phyloP scores from a whole-genome alignment of 1,140 invertebrate species.

The Telenomus remus region DNA sequence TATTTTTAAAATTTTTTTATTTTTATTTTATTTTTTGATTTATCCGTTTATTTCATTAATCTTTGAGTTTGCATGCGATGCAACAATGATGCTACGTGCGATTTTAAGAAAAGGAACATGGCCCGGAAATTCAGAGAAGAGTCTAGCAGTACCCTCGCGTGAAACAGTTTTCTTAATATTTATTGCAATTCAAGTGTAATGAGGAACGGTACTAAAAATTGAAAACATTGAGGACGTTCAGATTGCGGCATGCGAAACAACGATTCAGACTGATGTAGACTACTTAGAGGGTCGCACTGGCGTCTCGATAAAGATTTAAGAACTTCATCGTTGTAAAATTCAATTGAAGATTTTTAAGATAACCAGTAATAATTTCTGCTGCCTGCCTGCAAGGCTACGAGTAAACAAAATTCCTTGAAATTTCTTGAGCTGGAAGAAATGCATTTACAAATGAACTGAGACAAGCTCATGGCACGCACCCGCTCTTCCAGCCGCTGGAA shows the following conservation, averaged over 20 bases:
- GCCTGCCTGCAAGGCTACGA: neutral
- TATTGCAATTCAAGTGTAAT: conserved; percentile 15
- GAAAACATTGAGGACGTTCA: conserved; percentile 10
- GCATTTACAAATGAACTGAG: conserved; percentile 46
- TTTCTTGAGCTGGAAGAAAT: conserved; percentile 41
- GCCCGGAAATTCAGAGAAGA: conserved; percentile 28
- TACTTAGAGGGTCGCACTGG: too few relatives aligned
- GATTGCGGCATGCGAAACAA: neutral
- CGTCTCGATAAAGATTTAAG: too few relatives aligned
- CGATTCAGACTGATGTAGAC: too few relatives aligned
- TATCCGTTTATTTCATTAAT: too few relatives aligned
- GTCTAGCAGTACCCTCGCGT: conserved; percentile 19
- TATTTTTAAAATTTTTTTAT: too few relatives aligned
- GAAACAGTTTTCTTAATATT: conserved; percentile 29
- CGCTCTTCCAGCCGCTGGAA: conserved; percentile 63
- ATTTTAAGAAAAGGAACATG: conserved; percentile 38
- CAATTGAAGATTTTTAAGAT: too few relatives aligned
- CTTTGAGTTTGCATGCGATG: conserved; percentile 2
- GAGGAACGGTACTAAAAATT: conserved; percentile 15
- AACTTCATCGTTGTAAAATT: too few relatives aligned
- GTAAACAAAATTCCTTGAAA: conserved; percentile 49
- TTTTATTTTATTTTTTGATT: too few relatives aligned
- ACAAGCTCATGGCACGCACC: conserved; percentile 62
- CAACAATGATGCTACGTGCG: conserved; percentile 44
- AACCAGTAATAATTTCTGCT: too few relatives aligned